Evolutionary conservation across 1,140 invertebrate genomes (phyloP), one percentile per base, ranked within the genome.

Genomic region (Caenorhabditis remanei): DNA sequence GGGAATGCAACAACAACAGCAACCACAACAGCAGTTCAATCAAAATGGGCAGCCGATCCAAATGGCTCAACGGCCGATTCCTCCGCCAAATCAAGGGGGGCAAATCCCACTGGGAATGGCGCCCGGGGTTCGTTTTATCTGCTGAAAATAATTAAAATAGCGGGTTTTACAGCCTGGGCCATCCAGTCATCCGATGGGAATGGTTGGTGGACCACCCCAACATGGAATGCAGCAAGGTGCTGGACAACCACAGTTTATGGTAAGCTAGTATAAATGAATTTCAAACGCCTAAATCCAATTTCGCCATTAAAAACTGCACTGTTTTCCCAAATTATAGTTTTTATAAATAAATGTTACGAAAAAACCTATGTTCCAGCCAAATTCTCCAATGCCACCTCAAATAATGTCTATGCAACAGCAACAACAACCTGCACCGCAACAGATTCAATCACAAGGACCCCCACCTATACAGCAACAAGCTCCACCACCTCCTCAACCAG

Each of bases 81-180:
- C 40, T n/a, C 65, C 16, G 2, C 65, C 40, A 71, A 71, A 71
- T 46, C 65, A 71, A n/a, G 65, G 65, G 24, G 43, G 43, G 4
- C 65, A 71, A 48, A 71, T 71, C 41, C 71, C 43, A 24, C 50
- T 79, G 71, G 71, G 71, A 48, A 79, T 79, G 46, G 11, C 65
- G 5, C 46, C 43, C 16, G 71, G 71, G 40, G 71, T 79, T 16
- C 8, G 65, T 13, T 16, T 16, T 65, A 65, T 24, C 24, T 65
- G 58, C 13, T 2, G 7, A 14, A 7, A 32, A 7, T 65, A 65
- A 65, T 41, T 32, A 14, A 8, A 40, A n/a, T n/a, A n/a, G 21
- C 21, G 0, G 2, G 4, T 9, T n/a, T 50, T 79, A 24, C 71
- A 79, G 71, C 71, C 71, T 6, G 71, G 46, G 14, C 71, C 71